Conservation (phyloP, 2,888 invertebrate genomes). For the Listrodromus nycthemerus region DNA sequence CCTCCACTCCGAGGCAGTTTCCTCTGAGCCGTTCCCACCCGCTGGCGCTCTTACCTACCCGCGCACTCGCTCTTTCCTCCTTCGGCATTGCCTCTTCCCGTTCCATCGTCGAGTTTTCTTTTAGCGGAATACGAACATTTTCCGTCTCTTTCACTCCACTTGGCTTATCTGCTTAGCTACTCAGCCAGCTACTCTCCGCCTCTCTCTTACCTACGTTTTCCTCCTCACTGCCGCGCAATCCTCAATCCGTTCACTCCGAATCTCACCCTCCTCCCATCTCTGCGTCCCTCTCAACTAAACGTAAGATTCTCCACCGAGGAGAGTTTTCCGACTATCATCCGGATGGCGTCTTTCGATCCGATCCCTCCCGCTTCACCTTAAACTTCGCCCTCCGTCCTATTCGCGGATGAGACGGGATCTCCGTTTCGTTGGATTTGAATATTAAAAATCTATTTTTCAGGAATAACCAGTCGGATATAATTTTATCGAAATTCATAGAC, state of each 20-base stretch:
- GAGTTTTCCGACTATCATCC: conserved; percentile 49
- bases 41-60: background rate
- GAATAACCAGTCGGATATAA: background rate
- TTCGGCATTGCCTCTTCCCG: conserved; percentile 13
- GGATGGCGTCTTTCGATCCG: conserved; percentile 30
- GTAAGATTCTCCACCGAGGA: conserved; percentile 52
- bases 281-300: conserved; percentile 36
- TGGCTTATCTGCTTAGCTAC: conserved; percentile 48
- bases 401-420: background rate
- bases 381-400: conserved; percentile 1
- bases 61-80: background rate
- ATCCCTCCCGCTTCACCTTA: conserved; percentile 24
- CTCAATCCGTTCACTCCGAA: conserved; percentile 42
- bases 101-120: conserved; percentile 40
- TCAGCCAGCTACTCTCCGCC: background rate
- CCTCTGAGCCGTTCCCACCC: conserved; percentile 52
- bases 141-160: conserved; percentile 22
- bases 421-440: background rate
- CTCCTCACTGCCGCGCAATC: conserved; percentile 30
- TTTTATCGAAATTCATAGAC: background rate
- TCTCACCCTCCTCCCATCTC: background rate
- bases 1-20: conserved; percentile 55
- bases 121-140: conserved; percentile 54
- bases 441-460: conserved; percentile 4
- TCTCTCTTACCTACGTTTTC: conserved; percentile 2